Percentiles rank a stretch among this genome's conserved stretches.
These are phyloP conservation scores for Rhinichthys klamathensis DNA, from an alignment of 2,113 vertebrate genomes.

Conservation along the genomic window DNA sequence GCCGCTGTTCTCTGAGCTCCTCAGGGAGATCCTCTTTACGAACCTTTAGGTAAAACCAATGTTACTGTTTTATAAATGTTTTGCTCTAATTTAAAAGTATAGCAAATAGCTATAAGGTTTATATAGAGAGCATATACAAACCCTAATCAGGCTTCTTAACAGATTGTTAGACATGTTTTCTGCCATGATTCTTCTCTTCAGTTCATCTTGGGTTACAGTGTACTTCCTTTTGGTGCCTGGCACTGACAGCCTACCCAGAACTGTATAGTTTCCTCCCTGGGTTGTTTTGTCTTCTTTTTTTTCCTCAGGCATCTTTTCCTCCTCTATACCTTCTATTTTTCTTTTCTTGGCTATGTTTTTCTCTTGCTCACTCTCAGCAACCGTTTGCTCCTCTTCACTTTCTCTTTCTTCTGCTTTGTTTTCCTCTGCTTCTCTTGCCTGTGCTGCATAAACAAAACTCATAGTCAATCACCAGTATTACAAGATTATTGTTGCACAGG, in stretches of 20 bases:
- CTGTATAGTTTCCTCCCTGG: neutral
- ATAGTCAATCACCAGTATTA: neutral
- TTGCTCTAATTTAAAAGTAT: no score
- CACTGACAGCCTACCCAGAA: neutral
- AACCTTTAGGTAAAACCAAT: neutral
- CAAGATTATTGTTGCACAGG: no score
- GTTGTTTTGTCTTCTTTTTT: neutral
- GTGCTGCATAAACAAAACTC: neutral
- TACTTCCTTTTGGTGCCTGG: no score
- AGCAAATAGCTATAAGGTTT: no score
- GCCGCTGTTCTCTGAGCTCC: neutral
- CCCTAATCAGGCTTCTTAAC: no score
- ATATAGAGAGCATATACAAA: no score
- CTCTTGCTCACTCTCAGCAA: neutral
- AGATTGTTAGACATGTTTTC: no score
- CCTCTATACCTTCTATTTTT: neutral
- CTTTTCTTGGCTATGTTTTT: neutral
- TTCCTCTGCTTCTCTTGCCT: neutral
- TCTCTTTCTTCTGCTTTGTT: neutral
- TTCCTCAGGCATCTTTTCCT: no score
- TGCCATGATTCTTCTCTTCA: no score
- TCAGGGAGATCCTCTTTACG: neutral
- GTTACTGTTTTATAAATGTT: no score
- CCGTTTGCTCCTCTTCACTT: neutral
- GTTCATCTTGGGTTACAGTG: no score